These are phyloP conservation scores for Octodonta nipae DNA, from an alignment of 2,888 invertebrate species.

Conservation along the genomic window DNA sequence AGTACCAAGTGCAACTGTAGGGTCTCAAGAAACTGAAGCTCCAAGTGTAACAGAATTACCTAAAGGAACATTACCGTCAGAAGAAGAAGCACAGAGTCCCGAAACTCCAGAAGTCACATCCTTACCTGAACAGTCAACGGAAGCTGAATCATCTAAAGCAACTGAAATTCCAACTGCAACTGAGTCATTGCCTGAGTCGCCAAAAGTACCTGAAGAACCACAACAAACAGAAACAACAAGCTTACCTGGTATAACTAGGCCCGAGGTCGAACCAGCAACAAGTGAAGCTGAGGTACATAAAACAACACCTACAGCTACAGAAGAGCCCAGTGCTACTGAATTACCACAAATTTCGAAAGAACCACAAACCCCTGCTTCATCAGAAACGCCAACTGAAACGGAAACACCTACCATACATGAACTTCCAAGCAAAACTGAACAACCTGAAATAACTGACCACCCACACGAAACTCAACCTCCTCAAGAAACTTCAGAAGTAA, in stretches of 20 bases:
- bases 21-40: constrained; percentile 8
- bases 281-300: background rate
- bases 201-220: constrained; percentile 5
- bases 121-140: constrained; percentile 5
- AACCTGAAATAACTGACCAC: no score
- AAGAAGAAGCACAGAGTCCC: no score
- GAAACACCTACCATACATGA: no score
- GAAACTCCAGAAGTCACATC: no score
- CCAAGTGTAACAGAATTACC: constrained; percentile 7
- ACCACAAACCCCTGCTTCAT: background rate
- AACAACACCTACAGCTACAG: background rate
- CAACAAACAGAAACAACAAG: constrained; percentile 4
- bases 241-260: background rate
- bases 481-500: no score
- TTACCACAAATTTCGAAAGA: no score
- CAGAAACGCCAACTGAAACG: background rate
- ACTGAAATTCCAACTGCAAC: constrained; percentile 8
- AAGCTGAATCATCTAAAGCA: no score
- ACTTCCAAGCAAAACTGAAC: no score
- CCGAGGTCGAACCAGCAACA: background rate
- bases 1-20: constrained; percentile 5
- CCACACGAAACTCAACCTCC: no score
- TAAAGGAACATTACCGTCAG: no score
- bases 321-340: background rate
- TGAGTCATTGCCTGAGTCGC: constrained; percentile 6